These are phyloP conservation scores for Gambusia affinis DNA, from an alignment of 2,113 vertebrate genomes.

Conservation along the genomic window DNA sequence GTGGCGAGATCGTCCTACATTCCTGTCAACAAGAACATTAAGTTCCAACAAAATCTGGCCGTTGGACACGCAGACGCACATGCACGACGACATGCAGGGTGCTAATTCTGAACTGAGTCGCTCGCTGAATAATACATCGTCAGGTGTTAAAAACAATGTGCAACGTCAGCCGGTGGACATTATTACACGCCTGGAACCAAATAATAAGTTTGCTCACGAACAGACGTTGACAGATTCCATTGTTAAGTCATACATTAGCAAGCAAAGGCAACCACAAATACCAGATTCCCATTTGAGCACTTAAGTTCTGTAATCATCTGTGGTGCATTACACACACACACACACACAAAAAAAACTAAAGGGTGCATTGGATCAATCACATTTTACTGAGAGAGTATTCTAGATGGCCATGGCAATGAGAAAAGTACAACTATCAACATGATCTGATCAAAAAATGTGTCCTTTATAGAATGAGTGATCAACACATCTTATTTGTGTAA, in stretches of 20 bases:
- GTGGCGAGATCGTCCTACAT: conserved; percentile 49
- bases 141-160: conserved; percentile 58
- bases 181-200: conserved; percentile 42
- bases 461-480: not conserved
- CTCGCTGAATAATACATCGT: conserved; percentile 45
- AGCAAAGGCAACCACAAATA: conserved; percentile 17
- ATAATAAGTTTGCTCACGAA: conserved; percentile 50
- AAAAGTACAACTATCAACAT: not conserved
- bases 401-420: not conserved
- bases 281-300: conserved; percentile 37
- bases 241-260: conserved; percentile 45
- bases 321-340: conserved; percentile 4
- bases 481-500: not conserved
- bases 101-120: conserved; percentile 30
- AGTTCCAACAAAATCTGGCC: conserved; percentile 44
- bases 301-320: conserved; percentile 37
- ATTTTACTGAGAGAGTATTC: not conserved
- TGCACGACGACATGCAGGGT: conserved; percentile 1
- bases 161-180: conserved; percentile 51
- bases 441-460: not conserved
- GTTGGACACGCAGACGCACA: conserved; percentile 16
- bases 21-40: conserved; percentile 67
- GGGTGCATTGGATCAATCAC: conserved; percentile 27
- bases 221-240: conserved; percentile 39
- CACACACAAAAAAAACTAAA: conserved; percentile 21